Evolutionary conservation across 2,888 invertebrate species (phyloP), one percentile per base, ranked within the genome.

Genomic region (Cantharis rustica): DNA sequence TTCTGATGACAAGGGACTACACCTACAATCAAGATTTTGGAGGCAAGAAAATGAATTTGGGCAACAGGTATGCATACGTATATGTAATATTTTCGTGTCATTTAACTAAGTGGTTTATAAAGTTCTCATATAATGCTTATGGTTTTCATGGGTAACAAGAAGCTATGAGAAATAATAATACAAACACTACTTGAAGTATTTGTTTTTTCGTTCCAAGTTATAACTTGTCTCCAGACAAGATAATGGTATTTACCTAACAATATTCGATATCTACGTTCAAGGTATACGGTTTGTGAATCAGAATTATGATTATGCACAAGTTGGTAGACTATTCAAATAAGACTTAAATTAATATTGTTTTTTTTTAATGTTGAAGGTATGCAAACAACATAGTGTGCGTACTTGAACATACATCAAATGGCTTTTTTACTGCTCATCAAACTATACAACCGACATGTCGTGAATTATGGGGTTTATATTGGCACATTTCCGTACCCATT

Each of bases 211-310:
- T 76, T 73, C 69, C 70, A 73, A 17, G 63, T 71, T 71, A 66
- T 66, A 69, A 73, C 68, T 75, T 73, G 80, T 80, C 82, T 80
- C 82, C 84, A 86, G 85, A 85, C 86, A 84, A 84, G 85, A 85
- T 86, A 85, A 86, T 85, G 84, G 84, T 86, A 83, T 86, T 86
- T 86, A 84, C 85, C 83, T 83, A 83, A 85, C 83, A 84, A 84
- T 83, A 83, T 83, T 76, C 76, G 69, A 75, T 75, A 75, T 75
- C 72, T 71, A 77, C 72, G 76, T 61, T 47, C 62, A 23, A 62
- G 20, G 64, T 66, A 63, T 20, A 69, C 16, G 61, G 73, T 68
- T 73, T 63, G 27, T 74, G 76, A 76, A 77, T 77, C 77, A 77
- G 70, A 72, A 71, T 47, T 23, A 71, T 73, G 73, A 77, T 73